These are phyloP conservation scores for Rhodophaea formosa DNA, from an alignment of 2,888 invertebrate genomes.

Conservation along the genomic window DNA sequence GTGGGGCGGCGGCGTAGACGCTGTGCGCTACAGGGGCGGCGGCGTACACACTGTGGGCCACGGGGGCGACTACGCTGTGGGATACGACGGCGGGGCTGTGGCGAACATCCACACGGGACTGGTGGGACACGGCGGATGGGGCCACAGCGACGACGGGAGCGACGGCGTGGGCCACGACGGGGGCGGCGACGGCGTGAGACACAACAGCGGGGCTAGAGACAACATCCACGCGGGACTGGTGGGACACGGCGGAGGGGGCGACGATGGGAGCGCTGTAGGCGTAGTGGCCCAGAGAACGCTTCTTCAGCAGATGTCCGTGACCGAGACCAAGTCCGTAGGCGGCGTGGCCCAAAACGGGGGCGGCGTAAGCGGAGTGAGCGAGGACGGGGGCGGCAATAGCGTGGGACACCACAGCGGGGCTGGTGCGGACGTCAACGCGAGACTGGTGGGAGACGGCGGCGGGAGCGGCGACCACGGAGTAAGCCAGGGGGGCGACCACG, in stretches of 20 bases:
- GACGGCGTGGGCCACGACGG: conserved; percentile 38
- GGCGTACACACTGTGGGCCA: neutral
- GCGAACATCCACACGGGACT: conserved; percentile 69
- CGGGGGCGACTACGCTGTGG: conserved; percentile 37
- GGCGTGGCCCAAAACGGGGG: conserved; percentile 40
- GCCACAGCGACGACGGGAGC: conserved; percentile 46
- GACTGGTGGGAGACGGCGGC: conserved; percentile 62
- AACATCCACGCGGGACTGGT: conserved; percentile 61
- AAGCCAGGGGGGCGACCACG: conserved; percentile 46
- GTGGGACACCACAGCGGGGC: conserved; percentile 49
- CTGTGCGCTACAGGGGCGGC: conserved; percentile 58
- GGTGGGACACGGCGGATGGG: conserved; percentile 73
- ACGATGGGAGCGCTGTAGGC: conserved; percentile 46
- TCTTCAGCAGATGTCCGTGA: conserved; percentile 48
- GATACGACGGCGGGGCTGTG: conserved; percentile 48
- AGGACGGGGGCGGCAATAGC: conserved; percentile 41
- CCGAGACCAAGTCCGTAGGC: conserved; percentile 26
- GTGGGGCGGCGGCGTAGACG: conserved; percentile 37
- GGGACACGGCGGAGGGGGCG: conserved; percentile 54
- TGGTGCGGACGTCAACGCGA: conserved; percentile 53
- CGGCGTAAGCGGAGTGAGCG: conserved; percentile 43
- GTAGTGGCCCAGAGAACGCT: conserved; percentile 46
- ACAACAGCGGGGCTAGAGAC: conserved; percentile 52
- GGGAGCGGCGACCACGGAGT: conserved; percentile 42
- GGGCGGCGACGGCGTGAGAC: conserved; percentile 45